These are phyloP conservation scores for Cryptocephalus moraei DNA, from an alignment of 2,888 invertebrate genomes.

Conservation along the genomic window DNA sequence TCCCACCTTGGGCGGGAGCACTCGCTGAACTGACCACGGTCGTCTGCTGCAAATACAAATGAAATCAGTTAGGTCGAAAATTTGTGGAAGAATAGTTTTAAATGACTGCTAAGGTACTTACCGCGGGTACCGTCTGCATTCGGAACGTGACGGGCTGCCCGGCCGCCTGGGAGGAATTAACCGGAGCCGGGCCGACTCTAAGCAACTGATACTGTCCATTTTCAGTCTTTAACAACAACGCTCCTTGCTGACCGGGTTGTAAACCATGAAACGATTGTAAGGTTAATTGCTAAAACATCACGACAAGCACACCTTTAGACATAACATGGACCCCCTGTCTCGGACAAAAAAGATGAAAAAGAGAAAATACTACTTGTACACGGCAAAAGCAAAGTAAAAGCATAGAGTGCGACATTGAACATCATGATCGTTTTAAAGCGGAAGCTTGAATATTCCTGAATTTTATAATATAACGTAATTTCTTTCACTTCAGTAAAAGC, in stretches of 20 bases:
- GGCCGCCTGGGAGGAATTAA: constrained; percentile 46
- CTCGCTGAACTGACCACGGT: constrained; percentile 20
- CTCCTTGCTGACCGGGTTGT: constrained; percentile 79
- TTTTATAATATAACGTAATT: no score
- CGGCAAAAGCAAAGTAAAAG: neutral
- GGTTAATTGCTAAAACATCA: constrained; percentile 59
- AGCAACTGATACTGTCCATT: constrained; percentile 92
- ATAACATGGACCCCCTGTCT: constrained; percentile 12
- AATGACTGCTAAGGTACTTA: constrained; percentile 44
- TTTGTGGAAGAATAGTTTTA: no score
- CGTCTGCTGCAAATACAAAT: constrained; percentile 13
- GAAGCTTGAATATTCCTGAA: neutral
- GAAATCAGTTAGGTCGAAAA: neutral
- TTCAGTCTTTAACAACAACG: constrained; percentile 91
- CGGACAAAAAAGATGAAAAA: constrained; percentile 7
- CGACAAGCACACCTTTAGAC: constrained; percentile 18
- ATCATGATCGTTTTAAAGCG: constrained; percentile 2
- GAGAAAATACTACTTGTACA: constrained; percentile 5
- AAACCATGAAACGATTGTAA: constrained; percentile 78
- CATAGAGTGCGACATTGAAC: no score
- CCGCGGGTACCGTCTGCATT: constrained; percentile 78
- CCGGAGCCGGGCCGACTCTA: constrained; percentile 73
- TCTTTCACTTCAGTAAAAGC: no score
- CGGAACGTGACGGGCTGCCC: constrained; percentile 63
- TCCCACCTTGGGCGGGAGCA: constrained; percentile 23